Evolutionary conservation across 2,113 vertebrate genomes (phyloP), one percentile per base, ranked within the genome.

Genomic region (Bufo gargarizans): DNA sequence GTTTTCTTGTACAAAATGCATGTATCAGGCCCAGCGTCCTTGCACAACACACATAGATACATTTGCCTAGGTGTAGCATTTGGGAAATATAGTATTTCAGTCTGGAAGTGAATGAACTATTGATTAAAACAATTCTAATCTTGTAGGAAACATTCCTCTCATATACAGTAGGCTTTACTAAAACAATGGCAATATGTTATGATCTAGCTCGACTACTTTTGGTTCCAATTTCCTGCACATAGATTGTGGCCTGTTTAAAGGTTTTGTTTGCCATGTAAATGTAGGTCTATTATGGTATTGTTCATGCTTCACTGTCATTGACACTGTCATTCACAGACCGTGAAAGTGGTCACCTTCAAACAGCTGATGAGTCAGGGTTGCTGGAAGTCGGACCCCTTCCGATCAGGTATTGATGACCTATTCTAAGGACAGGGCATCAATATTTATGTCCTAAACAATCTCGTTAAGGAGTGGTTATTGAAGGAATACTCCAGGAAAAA

Each of bases 151-250:
- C 71, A 74, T 47, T 74, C 33, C 69, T 14, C 33, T 11, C 33
- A 50, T 53, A n/a, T 33, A 67, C 33, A 33, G 33, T 22, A 50
- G 6, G 1, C 22, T 83, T 6, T 67, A 50, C 47, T 67, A 49
- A 82, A 83, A 83, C 81, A 83, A 83, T 83, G 47, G 47, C 81
- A 13, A 83, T 83, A 69, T 67, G 67, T 69, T 3, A n/a, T 49
- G 13, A 67, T 22, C 61, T 53, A n/a, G 63, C 9, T 83, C 53
- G 80, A 4, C 63, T 49, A 53, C 81, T 83, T 83, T 83, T 69
- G 11, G 45, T 83, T 83, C 81, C 81, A 67, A 53, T 50, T 67
- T 69, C 45, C 81, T 83, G 63, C 4, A 53, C 6, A 69, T 7
- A 83, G 5, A 50, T 14, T 22, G n/a, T 50, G 22, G 61, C 11